These are phyloP conservation scores for Asbolus verrucosus DNA, from an alignment of 1,140 invertebrate species.

Conservation along the genomic window DNA sequence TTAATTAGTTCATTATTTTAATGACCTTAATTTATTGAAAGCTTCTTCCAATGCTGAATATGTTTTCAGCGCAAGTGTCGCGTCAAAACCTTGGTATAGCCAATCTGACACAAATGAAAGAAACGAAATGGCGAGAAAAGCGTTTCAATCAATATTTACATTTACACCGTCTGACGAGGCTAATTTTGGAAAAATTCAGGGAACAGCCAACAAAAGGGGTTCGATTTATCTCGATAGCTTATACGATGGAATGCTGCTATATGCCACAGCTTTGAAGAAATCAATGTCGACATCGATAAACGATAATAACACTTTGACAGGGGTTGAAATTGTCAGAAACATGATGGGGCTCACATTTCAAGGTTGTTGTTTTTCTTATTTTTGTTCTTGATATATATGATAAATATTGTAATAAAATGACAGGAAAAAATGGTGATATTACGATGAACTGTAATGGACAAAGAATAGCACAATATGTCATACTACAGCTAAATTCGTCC, in stretches of 20 bases:
- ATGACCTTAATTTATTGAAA: too few species aligned
- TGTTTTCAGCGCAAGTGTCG: too few species aligned
- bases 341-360: constrained; percentile 94
- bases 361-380: constrained; percentile 72
- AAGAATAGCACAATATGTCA: constrained; percentile 55
- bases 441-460: constrained; percentile 61
- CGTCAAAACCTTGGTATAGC: constrained; percentile 79
- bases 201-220: constrained; percentile 51
- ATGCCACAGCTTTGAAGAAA: constrained; percentile 90
- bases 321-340: constrained; percentile 77
- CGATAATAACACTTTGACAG: too few species aligned
- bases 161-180: constrained; percentile 78
- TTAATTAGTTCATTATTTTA: too few species aligned
- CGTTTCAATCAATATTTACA: constrained; percentile 90
- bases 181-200: constrained; percentile 44
- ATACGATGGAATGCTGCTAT: constrained; percentile 94
- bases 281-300: constrained; percentile 69
- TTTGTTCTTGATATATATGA: too few species aligned
- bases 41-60: too few species aligned
- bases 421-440: constrained; percentile 49
- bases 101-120: constrained; percentile 81
- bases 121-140: constrained; percentile 87
- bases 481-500: constrained; percentile 55
- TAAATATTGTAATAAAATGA: too few species aligned
- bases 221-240: constrained; percentile 74